phyloP scores from a whole-genome alignment of 2,113 vertebrate species.

The Semicossyphus pulcher region DNA sequence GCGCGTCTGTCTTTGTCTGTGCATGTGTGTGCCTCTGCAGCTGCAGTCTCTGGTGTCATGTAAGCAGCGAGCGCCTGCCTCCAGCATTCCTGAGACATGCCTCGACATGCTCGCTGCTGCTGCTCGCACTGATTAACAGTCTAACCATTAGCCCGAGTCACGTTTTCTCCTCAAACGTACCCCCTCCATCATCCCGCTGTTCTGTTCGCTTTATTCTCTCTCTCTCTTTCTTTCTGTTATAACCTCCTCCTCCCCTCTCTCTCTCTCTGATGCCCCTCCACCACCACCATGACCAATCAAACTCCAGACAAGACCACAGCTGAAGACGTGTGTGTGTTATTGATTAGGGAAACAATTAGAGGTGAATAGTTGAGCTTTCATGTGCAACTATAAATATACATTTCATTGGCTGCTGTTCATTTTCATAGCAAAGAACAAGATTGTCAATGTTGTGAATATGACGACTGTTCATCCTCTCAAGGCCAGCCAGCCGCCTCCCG shows the following conservation, averaged over 20 bases:
- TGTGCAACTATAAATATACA: background rate
- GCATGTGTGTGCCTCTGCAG: conserved; percentile 48
- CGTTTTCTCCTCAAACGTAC: conserved; percentile 9
- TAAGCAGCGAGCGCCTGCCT: conserved; percentile 57
- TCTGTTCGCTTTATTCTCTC: background rate
- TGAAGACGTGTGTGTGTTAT: conserved; percentile 8
- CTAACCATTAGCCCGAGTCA: conserved; percentile 4
- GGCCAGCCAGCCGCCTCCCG: conserved; percentile 39
- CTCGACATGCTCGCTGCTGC: conserved; percentile 48
- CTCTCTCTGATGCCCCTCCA: conserved; percentile 14
- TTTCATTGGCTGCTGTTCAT: conserved; percentile 6
- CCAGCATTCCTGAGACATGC: conserved; percentile 70
- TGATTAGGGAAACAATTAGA: background rate
- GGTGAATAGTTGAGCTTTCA: conserved; percentile 1
- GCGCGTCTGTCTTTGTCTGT: background rate
- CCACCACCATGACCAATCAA: conserved; percentile 63
- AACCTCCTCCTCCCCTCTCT: background rate
- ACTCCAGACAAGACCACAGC: conserved; percentile 55
- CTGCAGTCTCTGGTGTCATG: conserved; percentile 64
- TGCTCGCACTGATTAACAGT: conserved; percentile 12
- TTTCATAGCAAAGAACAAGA: conserved; percentile 22
- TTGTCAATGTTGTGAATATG: conserved; percentile 50
- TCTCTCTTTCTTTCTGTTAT: conserved; percentile 8
- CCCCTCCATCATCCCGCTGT: background rate
- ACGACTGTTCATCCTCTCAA: conserved; percentile 47